These are phyloP conservation scores for Panulirus ornatus DNA, from an alignment of 1,140 invertebrate genomes.

Conservation along the genomic window DNA sequence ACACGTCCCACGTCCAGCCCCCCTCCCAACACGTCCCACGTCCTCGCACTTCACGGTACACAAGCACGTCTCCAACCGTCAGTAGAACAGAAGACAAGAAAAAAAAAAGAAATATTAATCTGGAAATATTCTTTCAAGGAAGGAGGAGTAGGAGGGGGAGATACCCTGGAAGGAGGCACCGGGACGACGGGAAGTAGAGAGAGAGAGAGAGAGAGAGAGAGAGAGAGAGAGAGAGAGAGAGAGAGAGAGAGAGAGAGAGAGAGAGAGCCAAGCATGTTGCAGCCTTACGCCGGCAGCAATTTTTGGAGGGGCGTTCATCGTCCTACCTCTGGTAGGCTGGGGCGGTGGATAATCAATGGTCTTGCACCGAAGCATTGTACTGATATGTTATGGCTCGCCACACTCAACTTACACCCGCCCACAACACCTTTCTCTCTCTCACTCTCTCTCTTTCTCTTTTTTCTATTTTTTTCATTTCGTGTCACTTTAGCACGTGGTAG, in stretches of 20 bases:
- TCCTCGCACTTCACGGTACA: neutral
- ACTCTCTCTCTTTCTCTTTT: neutral
- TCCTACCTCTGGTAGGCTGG: conserved; percentile 5
- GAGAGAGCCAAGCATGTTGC: neutral
- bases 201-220: conserved; percentile 25
- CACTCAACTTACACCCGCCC: neutral
- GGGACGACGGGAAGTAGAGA: neutral
- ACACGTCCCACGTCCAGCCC: too few species aligned
- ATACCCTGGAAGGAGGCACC: too few species aligned
- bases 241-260: neutral
- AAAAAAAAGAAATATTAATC: neutral
- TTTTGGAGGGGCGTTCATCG: neutral
- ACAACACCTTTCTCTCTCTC: neutral
- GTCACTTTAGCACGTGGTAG: too few species aligned
- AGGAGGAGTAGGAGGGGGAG: neutral
- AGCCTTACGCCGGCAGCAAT: neutral
- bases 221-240: neutral
- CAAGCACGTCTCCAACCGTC: neutral
- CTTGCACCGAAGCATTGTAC: conserved; percentile 10
- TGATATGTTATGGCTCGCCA: neutral
- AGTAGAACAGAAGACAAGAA: neutral
- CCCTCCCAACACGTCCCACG: too few species aligned
- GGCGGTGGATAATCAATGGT: conserved; percentile 3
- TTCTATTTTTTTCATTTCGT: neutral
- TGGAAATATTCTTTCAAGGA: too few species aligned